A percentile compares a stretch with the other conserved stretches of the same genome.
Evolutionary conservation across 2,113 vertebrate species (phyloP).

Genomic region (Choloepus hoffmanni): DNA sequence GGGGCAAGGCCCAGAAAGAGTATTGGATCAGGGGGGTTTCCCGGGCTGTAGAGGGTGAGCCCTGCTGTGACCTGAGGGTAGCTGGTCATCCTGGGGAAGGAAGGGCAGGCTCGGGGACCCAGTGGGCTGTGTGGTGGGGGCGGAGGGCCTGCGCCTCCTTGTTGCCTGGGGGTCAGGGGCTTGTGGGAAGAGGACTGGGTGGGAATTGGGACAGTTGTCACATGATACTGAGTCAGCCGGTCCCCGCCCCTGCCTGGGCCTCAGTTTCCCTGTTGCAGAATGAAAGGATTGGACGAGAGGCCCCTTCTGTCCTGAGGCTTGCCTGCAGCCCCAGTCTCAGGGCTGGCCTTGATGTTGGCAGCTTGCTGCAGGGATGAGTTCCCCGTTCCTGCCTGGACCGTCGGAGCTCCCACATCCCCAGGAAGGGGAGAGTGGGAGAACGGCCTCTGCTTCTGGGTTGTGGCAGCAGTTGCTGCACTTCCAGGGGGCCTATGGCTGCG

Average conservation of each 20-base stretch:
- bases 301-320: background rate
- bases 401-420: background rate
- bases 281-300: background rate
- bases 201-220: background rate
- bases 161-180: background rate
- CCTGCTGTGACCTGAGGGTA: background rate
- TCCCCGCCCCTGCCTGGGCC: background rate
- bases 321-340: fast-evolving
- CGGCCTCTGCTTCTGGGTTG: background rate
- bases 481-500: background rate
- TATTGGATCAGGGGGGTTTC: background rate
- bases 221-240: background rate
- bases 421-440: fast-evolving
- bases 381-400: background rate
- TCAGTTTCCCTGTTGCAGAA: background rate
- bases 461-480: background rate
- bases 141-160: background rate
- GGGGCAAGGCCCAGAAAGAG: background rate
- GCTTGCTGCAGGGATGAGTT: background rate
- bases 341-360: background rate
- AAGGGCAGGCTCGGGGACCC: fast-evolving
- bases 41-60: background rate
- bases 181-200: background rate
- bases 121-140: background rate
- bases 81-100: background rate